Conservation (phyloP, 2,888 invertebrate genomes). For the Icerya purchasi region DNA sequence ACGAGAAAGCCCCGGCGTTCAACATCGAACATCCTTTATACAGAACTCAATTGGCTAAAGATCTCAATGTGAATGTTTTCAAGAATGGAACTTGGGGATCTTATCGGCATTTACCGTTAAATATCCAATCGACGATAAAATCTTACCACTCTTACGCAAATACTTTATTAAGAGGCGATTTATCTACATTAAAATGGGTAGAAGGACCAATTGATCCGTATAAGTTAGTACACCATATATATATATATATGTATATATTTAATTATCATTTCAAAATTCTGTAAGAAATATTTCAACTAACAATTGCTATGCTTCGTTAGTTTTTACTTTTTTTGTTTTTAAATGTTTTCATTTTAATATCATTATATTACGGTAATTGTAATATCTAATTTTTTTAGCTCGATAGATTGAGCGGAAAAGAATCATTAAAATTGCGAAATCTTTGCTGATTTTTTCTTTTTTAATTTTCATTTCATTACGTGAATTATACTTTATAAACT, state of each 20-base stretch:
- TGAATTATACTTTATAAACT: too few species aligned
- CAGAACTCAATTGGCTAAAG: slow-evolving; percentile 40
- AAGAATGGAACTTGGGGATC: slow-evolving; percentile 50
- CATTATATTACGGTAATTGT: too few species aligned
- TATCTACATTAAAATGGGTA: slow-evolving; percentile 66
- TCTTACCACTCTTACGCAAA: slow-evolving; percentile 54
- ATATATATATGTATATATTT: not conserved
- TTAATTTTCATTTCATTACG: too few species aligned
- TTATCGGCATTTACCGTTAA: slow-evolving; percentile 56
- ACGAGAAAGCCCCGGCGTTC: slow-evolving; percentile 39
- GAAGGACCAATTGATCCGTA: slow-evolving; percentile 33
- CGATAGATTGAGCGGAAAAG: too few species aligned
- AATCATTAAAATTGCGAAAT: too few species aligned
- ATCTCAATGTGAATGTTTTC: slow-evolving; percentile 58
- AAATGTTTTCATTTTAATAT: too few species aligned
- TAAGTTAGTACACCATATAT: not conserved
- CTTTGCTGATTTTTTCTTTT: too few species aligned
- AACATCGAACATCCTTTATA: slow-evolving; percentile 41
- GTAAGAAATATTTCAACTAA: too few species aligned
- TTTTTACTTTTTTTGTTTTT: too few species aligned
- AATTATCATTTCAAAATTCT: not conserved
- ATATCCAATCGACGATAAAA: slow-evolving; percentile 28
- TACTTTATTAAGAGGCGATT: slow-evolving; percentile 56
- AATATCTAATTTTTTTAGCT: too few species aligned
- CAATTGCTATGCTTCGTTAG: too few species aligned